Conservation (phyloP, 1,140 invertebrate genomes). For the Bicyclus anynana region DNA sequence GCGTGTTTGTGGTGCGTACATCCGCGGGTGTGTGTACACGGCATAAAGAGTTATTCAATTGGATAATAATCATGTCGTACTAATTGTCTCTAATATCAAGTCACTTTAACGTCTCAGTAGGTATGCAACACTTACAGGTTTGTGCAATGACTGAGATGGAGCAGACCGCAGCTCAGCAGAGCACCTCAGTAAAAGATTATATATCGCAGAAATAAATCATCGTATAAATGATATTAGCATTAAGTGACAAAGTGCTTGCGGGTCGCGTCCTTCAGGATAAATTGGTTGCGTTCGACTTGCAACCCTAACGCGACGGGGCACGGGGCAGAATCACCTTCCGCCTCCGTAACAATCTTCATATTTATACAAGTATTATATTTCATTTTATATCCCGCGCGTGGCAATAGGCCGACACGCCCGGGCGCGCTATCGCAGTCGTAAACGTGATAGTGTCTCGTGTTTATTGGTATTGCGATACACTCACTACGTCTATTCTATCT, state of each 20-base stretch:
- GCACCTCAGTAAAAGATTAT: background rate
- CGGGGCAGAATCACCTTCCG: background rate
- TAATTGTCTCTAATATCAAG: no score
- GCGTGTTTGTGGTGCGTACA: no score
- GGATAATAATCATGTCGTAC: no score
- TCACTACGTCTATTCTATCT: background rate
- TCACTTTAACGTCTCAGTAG: no score
- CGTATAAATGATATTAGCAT: background rate
- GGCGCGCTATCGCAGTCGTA: conserved; percentile 24
- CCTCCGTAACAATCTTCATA: background rate
- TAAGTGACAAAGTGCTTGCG: background rate
- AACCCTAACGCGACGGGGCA: background rate
- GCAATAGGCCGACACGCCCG: conserved; percentile 9
- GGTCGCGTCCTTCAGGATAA: background rate
- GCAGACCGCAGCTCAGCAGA: background rate
- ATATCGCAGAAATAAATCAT: background rate
- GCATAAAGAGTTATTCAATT: no score
- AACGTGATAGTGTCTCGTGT: conserved; percentile 29
- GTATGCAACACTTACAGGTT: no score
- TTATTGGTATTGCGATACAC: conserved; percentile 28
- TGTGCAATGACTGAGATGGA: no score
- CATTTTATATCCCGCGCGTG: conserved; percentile 5
- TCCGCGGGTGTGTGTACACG: no score
- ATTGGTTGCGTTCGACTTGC: background rate
- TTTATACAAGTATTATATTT: conserved; percentile 13